A percentile compares a stretch with the other conserved stretches of the same genome.
phyloP scores from a whole-genome alignment of 2,113 vertebrate species.

The Myocastor coypus region DNA sequence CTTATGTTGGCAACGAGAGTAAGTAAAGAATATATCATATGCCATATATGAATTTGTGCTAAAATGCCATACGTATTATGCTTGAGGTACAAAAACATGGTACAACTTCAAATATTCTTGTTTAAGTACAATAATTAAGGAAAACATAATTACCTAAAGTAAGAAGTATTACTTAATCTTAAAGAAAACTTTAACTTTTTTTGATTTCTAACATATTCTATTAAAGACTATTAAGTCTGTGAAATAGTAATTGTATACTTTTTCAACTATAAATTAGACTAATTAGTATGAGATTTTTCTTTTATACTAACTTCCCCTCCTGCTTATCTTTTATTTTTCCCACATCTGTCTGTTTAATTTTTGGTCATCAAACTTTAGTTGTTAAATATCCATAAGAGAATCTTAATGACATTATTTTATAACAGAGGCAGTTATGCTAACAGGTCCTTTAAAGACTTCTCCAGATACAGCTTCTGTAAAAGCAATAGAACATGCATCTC shows the following conservation, averaged over 20 bases:
- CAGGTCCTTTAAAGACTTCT: too few species aligned
- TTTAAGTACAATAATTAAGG: background rate
- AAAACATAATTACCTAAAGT: too few species aligned
- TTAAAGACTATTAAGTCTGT: background rate
- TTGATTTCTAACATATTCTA: background rate
- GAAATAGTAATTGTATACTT: background rate
- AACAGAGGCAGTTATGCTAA: too few species aligned
- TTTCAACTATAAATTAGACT: background rate
- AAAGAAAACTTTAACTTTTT: constrained; percentile 46
- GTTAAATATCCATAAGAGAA: too few species aligned
- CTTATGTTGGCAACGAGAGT: background rate
- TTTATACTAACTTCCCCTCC: background rate
- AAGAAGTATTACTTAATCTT: background rate
- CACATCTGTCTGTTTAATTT: rapidly evolving
- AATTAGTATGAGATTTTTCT: background rate
- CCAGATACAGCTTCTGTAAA: too few species aligned
- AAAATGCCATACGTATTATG: background rate
- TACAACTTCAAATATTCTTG: background rate
- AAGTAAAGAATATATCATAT: background rate
- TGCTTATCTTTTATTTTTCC: background rate
- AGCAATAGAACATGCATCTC: too few species aligned
- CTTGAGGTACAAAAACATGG: background rate
- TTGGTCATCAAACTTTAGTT: too few species aligned
- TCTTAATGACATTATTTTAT: too few species aligned
- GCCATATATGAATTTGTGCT: background rate